Base-by-base conservation (phyloP, 2,797 vertebrate genomes). In the Coluber constrictor region DNA sequence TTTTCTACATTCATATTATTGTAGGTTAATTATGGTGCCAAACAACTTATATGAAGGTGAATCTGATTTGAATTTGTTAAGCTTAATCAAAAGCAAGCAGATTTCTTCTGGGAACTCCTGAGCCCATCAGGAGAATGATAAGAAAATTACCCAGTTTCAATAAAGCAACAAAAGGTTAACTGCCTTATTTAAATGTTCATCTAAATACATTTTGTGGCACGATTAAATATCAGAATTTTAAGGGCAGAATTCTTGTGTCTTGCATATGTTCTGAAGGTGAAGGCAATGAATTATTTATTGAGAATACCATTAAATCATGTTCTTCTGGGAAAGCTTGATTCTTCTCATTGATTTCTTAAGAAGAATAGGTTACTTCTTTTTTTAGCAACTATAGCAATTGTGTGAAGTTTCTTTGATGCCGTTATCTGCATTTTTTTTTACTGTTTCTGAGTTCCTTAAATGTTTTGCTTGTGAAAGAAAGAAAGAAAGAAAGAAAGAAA, bases 271-370 rank as follows among this genome's bases (percentile, higher is more conserved):
- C 27, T 93, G 43, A 37, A 89, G 74, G n/a, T 90, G 91, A 55
- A 86, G 57, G 54, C 32, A 10, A 61, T 89, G 90, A 47, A 61
- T 93, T 93, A 94, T 95, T 96, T 93, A 93, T 93, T 92, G 43
- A 5, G 51, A 51, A 3, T 87, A 60, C 15, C 27, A 86, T 95
- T 90, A 94, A 93, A 88, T 29, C 13, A 10, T 1, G 70, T 95
- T 95, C n/a, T 96, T 96, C 54, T 94, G 87, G 55, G 63, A 90
- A 93, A 4, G 54, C 87, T 90, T 66, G 29, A 91, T 92, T 94
- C 61, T 92, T 91, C 66, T 57, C 37, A 63, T 61, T 91, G 7
- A 83, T 95, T 93, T 94, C 59, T 91, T 87, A 91, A 89, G 90
- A 94, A 92, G 37, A 88, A n/a, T 32, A 5, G 29, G 4, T 94